These are phyloP conservation scores for Polietes domitor DNA, from an alignment of 2,888 invertebrate species.

Conservation along the genomic window DNA sequence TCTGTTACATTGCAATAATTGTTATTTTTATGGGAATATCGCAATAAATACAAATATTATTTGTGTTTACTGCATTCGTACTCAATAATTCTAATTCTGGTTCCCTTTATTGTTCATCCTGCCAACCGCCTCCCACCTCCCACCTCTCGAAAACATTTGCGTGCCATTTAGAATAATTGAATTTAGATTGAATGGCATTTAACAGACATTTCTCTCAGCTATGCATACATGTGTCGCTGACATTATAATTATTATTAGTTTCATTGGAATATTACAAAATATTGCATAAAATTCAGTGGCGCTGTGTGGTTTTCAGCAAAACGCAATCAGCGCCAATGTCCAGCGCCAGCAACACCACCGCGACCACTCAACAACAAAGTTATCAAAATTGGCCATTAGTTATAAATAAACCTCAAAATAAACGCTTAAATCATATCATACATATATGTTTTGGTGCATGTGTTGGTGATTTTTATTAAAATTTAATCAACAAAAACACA, in stretches of 20 bases:
- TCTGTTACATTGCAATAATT: background rate
- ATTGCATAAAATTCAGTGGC: conserved; percentile 11
- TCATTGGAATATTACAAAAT: background rate
- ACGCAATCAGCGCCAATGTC: background rate
- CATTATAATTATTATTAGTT: background rate
- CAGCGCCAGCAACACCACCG: background rate
- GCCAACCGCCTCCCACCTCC: too few relatives aligned
- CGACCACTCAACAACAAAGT: background rate
- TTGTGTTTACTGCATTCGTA: background rate
- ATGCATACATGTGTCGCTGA: background rate
- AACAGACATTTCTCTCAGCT: background rate
- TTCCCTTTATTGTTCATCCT: background rate
- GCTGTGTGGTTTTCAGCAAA: conserved; percentile 2
- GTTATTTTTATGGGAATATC: background rate
- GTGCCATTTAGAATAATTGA: background rate
- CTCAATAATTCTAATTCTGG: background rate
- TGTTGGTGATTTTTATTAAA: conserved; percentile 4
- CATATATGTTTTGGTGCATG: background rate
- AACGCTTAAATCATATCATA: conserved; percentile 14
- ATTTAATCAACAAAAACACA: background rate
- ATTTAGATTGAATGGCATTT: background rate
- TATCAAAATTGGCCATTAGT: conserved; percentile 22
- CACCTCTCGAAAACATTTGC: too few relatives aligned
- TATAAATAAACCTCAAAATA: conserved; percentile 18
- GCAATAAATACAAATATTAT: background rate